Evolutionary conservation across 2,797 vertebrate species (phyloP).

Genomic region (Dicrostonyx torquatus): DNA sequence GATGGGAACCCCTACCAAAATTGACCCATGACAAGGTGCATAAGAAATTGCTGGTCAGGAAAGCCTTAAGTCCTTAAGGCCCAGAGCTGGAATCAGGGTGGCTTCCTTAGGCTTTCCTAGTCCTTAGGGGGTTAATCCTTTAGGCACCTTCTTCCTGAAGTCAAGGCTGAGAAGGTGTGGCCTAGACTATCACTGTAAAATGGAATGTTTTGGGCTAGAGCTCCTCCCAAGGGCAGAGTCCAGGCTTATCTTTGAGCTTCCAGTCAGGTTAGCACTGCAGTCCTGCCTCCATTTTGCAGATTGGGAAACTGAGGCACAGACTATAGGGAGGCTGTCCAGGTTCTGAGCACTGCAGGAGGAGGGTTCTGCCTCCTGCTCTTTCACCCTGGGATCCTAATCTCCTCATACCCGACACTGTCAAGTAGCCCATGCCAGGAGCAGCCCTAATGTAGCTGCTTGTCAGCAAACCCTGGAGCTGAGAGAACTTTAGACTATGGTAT

Average conservation of each 20-base stretch:
- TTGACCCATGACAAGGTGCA: accelerated
- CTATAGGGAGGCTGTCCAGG: background rate
- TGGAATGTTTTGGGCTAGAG: background rate
- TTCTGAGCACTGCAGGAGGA: background rate
- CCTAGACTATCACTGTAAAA: background rate
- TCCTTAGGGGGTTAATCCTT: accelerated
- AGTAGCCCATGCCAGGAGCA: accelerated
- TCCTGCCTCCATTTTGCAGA: background rate
- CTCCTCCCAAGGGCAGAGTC: background rate
- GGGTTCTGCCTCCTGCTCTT: background rate
- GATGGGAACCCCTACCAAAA: accelerated
- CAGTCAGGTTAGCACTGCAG: background rate
- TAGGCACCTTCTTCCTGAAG: background rate
- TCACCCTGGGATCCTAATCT: background rate
- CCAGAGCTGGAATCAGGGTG: background rate
- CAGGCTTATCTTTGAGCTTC: background rate
- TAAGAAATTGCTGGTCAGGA: accelerated
- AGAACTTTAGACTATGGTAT: background rate
- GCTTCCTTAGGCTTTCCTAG: background rate
- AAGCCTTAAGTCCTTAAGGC: accelerated
- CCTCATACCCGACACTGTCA: accelerated
- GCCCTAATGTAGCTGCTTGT: background rate
- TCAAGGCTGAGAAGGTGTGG: accelerated
- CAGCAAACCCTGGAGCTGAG: background rate
- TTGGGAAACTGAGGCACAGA: background rate